Evolutionary conservation across 1,140 invertebrate species (phyloP), one percentile per base, ranked within the genome.

Genomic region (Nasonia vitripennis): DNA sequence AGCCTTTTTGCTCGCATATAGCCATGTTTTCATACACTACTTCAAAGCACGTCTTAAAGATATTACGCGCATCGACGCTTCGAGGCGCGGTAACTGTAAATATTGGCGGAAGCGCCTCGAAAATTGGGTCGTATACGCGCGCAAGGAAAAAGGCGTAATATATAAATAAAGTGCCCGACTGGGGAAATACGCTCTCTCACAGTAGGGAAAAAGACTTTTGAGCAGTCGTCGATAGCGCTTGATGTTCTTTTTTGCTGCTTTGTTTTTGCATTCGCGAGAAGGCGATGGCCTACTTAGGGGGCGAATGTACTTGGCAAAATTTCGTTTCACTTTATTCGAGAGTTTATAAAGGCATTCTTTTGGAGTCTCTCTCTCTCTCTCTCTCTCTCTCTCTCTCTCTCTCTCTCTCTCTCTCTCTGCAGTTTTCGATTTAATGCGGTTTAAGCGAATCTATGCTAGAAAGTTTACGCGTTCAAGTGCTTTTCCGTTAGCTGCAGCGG

Each of bases 11-110:
- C 6, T 17, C 4, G 11, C 11, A 51, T 10, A 55, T 17, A 55
- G 51, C 5, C 14, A 5, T 55, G 12, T 14, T 55, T 55, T 55
- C 12, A 20, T 55, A 55, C 17, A 62, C 41, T 62, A 7, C 20
- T n/a, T n/a, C 55, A n/a, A 62, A 62, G 20, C 55, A n/a, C 20
- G 55, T 62, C 55, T 62, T n/a, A 62, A 62, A 62, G 6, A n/a
- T 62, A 62, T 62, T 62, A n/a, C 55, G 55, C 55, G 55, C 55
- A 62, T 62, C 55, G 55, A 62, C 48, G 73, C n/a, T 74, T 55
- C 70, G 48, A 11, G 27, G 5, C 23, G 27, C 12, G 3, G 9
- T 62, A 82, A 82, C 81, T 82, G 81, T 82, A 75, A 82, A 82
- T 62, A 82, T 17, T 41, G 31, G 48, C 51, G 81, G 81, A 77